phyloP scores from a whole-genome alignment of 2,113 vertebrate genomes.

The Eulacestoma nigropectus region DNA sequence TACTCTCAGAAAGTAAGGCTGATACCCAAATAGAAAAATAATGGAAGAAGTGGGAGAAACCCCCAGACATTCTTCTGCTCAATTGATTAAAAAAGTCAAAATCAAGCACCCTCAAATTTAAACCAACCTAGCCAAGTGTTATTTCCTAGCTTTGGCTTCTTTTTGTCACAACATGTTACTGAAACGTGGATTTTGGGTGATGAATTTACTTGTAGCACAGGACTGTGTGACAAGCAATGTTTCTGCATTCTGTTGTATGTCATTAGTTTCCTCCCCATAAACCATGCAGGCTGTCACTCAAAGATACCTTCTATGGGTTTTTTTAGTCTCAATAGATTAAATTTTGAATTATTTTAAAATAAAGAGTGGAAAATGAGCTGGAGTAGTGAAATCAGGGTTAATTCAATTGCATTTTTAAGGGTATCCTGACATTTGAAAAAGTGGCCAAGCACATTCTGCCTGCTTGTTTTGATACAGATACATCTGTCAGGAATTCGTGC shows the following conservation, averaged over 20 bases:
- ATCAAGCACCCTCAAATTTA: neutral
- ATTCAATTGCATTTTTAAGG: neutral
- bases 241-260: neutral
- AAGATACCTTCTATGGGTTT: neutral
- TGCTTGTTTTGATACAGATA: constrained; percentile 18
- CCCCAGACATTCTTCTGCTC: neutral
- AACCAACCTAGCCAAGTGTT: neutral
- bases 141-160: neutral
- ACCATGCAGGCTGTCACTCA: neutral
- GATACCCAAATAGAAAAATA: neutral
- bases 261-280: neutral
- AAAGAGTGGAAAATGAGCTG: neutral
- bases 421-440: constrained; percentile 7
- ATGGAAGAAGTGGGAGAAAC: neutral
- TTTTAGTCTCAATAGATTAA: neutral
- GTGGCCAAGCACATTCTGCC: neutral
- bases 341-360: neutral
- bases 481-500: constrained; percentile 11
- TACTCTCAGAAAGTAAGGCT: neutral
- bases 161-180: neutral
- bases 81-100: neutral
- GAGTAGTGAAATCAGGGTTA: neutral
- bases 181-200: neutral
- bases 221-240: neutral
- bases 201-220: neutral